Conservation (phyloP, 2,888 invertebrate species). For the Alviniconcha strummeri region DNA sequence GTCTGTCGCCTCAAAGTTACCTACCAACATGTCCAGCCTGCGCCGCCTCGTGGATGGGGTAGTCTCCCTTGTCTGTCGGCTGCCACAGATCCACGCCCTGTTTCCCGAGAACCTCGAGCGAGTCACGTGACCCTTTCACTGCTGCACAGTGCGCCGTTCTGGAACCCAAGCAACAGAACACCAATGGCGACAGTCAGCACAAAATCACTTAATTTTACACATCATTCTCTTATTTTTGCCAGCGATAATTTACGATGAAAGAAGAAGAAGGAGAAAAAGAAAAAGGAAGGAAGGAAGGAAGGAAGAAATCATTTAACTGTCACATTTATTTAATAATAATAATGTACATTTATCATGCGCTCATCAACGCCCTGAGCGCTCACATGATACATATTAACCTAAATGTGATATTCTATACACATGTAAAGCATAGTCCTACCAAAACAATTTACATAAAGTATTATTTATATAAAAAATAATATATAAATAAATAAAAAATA, state of each 20-base stretch:
- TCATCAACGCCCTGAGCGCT: too few relatives aligned
- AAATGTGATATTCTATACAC: too few relatives aligned
- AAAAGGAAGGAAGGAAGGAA: background rate
- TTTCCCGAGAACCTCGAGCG: constrained; percentile 84
- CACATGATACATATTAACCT: too few relatives aligned
- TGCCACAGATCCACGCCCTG: constrained; percentile 93
- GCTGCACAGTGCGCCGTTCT: constrained; percentile 95
- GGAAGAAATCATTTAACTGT: background rate
- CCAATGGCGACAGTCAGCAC: too few relatives aligned
- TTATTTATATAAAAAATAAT: background rate
- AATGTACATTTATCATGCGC: too few relatives aligned
- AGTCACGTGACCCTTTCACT: constrained; percentile 94
- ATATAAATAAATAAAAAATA: background rate
- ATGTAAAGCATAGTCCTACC: too few relatives aligned
- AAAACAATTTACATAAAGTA: too few relatives aligned
- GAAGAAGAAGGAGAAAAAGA: constrained; percentile 6
- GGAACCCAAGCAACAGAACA: constrained; percentile 26
- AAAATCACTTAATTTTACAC: too few relatives aligned
- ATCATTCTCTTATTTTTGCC: too few relatives aligned
- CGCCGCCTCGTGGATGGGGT: constrained; percentile 96
- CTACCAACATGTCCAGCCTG: constrained; percentile 87
- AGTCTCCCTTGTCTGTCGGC: constrained; percentile 93
- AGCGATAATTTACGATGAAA: background rate
- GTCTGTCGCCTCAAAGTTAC: constrained; percentile 14
- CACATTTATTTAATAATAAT: too few relatives aligned